Conservation (phyloP, 2,888 invertebrate species). For the Callimorpha dominula region DNA sequence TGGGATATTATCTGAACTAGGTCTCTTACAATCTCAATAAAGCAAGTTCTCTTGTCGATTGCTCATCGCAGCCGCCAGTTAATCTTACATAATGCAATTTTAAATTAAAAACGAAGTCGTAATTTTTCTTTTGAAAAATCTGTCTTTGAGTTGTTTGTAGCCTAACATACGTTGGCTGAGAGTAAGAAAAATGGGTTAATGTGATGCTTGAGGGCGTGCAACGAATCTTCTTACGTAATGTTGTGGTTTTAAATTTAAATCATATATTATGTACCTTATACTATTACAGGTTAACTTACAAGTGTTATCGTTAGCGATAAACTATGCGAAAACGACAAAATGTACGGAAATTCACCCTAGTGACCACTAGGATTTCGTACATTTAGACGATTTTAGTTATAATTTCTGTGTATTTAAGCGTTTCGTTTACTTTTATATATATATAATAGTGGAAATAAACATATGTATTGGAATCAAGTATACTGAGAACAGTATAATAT, state of each 20-base stretch:
- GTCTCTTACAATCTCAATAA: slow-evolving; percentile 50
- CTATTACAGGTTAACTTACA: neutral
- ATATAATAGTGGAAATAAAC: too few species aligned
- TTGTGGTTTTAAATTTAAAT: slow-evolving; percentile 12
- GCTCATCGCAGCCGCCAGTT: slow-evolving; percentile 27
- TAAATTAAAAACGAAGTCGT: neutral
- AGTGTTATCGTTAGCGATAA: neutral
- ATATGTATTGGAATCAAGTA: too few species aligned
- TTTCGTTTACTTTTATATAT: too few species aligned
- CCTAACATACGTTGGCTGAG: slow-evolving; percentile 14
- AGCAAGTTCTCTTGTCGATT: slow-evolving; percentile 54
- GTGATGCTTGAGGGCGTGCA: slow-evolving; percentile 26
- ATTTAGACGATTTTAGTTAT: too few species aligned
- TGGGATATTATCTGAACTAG: slow-evolving; percentile 61
- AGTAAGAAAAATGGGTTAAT: slow-evolving; percentile 43
- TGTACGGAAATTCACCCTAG: neutral
- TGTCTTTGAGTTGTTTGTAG: slow-evolving; percentile 21
- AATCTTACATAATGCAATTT: slow-evolving; percentile 18
- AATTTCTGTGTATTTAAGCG: too few species aligned
- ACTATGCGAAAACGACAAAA: too few species aligned
- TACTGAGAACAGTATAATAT: too few species aligned
- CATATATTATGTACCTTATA: neutral
- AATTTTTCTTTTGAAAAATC: slow-evolving; percentile 20
- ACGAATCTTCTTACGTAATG: slow-evolving; percentile 23
- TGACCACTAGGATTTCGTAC: too few species aligned